These are phyloP conservation scores for Nyctalus aviator DNA, from an alignment of 2,797 vertebrate genomes.

Conservation along the genomic window DNA sequence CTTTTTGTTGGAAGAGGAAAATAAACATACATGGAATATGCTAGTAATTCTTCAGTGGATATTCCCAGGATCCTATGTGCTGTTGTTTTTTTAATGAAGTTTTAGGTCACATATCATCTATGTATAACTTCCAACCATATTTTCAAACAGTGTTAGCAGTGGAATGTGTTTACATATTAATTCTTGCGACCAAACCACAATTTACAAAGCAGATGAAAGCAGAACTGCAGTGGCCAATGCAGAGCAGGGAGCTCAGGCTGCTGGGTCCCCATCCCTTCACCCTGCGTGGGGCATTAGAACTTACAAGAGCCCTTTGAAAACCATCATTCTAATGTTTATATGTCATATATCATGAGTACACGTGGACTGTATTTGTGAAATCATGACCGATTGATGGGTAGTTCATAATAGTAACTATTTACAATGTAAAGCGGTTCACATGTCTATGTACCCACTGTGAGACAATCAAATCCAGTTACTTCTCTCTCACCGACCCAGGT, in stretches of 20 bases:
- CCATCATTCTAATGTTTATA: neutral
- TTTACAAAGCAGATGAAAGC: neutral
- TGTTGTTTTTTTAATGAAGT: neutral
- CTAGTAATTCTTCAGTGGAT: neutral
- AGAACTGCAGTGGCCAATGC: neutral
- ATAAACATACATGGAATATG: neutral
- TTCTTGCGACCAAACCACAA: neutral
- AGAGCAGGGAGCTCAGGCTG: neutral
- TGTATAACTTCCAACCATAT: neutral
- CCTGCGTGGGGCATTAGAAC: neutral
- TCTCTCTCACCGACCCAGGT: neutral
- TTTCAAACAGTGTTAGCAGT: neutral
- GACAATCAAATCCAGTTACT: neutral
- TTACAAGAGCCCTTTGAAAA: constrained; percentile 5
- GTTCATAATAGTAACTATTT: neutral
- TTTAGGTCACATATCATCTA: neutral
- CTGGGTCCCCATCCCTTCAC: neutral
- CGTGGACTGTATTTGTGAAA: neutral
- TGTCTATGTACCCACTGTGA: neutral
- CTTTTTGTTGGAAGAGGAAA: neutral
- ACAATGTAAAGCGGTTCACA: neutral
- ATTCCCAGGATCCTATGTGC: neutral
- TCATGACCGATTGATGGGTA: neutral
- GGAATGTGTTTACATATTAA: constrained; percentile 7
- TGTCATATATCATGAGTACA: neutral